Percentiles rank a stretch among this genome's conserved stretches.
Conservation (phyloP, 2,888 invertebrate genomes). For the Saturnia pavonia region DNA sequence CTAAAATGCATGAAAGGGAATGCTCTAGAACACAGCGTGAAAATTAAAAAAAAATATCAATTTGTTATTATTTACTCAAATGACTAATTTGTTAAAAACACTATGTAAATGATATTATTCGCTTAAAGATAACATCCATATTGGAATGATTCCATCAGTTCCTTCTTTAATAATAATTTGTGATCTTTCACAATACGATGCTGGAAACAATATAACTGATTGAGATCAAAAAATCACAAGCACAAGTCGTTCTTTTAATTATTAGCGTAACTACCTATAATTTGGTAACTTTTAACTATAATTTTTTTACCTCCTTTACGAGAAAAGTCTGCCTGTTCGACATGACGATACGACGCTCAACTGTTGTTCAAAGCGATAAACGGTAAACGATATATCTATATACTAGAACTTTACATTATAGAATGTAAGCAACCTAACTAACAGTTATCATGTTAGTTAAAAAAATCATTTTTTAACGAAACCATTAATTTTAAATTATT, state of each 20-base stretch:
- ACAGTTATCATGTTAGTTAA: too few species aligned
- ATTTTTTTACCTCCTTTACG: neutral
- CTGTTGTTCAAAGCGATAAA: neutral
- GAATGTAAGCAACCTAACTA: too few species aligned
- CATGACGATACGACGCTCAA: neutral
- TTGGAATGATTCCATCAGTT: slow-evolving; percentile 55
- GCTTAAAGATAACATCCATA: neutral
- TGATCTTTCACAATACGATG: slow-evolving; percentile 9
- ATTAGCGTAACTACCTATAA: slow-evolving; percentile 26
- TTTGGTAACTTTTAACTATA: slow-evolving; percentile 28
- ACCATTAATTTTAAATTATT: too few species aligned
- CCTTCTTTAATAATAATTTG: slow-evolving; percentile 26
- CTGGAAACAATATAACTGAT: slow-evolving; percentile 26
- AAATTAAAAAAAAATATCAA: neutral
- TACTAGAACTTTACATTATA: too few species aligned
- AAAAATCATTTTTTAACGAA: too few species aligned
- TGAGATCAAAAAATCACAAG: slow-evolving; percentile 67
- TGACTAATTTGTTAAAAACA: neutral
- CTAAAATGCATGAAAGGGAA: neutral
- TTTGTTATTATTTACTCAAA: neutral
- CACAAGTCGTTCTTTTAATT: slow-evolving; percentile 43
- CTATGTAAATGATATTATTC: neutral
- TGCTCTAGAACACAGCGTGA: neutral
- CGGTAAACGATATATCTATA: neutral
- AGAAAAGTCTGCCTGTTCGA: neutral